Evolutionary conservation across 2,113 vertebrate genomes (phyloP).

Genomic region (Dicrurus megarhynchus): DNA sequence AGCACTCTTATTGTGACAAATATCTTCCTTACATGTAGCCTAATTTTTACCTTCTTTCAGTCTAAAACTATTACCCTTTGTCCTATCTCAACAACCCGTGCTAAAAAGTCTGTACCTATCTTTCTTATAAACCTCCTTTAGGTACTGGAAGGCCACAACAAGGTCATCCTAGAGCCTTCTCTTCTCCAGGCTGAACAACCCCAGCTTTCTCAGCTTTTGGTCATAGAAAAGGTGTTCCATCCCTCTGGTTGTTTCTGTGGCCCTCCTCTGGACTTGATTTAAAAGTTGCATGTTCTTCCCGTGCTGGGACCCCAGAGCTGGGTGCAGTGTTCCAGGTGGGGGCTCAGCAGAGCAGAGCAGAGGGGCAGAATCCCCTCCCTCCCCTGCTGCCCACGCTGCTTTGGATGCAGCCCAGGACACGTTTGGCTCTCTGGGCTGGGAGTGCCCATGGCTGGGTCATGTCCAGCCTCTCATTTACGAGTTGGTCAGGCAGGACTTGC

Average conservation of each 20-base stretch:
- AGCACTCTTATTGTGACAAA: background rate
- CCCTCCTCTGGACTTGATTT: background rate
- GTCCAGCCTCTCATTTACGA: background rate
- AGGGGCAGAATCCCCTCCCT: background rate
- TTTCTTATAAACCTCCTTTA: background rate
- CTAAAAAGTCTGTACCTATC: background rate
- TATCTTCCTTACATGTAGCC: background rate
- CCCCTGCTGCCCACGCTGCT: background rate
- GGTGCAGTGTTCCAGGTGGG: background rate
- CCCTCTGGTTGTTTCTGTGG: background rate
- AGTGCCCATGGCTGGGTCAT: background rate
- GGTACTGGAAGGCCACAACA: background rate
- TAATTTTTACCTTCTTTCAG: background rate
- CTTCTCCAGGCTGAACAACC: background rate
- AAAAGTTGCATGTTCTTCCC: accelerated
- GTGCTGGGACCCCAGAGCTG: background rate
- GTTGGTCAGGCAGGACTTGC: background rate
- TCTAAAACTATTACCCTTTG: background rate
- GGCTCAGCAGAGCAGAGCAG: background rate
- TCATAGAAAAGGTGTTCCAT: background rate
- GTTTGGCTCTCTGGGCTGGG: background rate
- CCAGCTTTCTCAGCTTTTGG: background rate
- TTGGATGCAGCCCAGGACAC: background rate
- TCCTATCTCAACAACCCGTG: background rate
- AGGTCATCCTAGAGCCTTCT: background rate